Evolutionary conservation across 2,888 invertebrate species (phyloP).

Genomic region (Mimachlamys varia): DNA sequence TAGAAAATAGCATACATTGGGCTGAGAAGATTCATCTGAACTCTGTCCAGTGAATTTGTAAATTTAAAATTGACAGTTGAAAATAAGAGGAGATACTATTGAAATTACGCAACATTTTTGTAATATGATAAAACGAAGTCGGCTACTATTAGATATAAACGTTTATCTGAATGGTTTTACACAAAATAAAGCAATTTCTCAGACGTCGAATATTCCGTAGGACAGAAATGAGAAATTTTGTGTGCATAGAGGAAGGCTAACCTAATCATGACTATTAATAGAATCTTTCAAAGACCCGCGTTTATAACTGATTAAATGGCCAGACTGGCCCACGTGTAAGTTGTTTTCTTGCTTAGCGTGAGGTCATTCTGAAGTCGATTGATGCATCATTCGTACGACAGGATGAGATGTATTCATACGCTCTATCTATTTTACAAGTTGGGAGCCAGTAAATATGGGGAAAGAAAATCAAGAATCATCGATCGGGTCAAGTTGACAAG

Average conservation of each 20-base stretch:
- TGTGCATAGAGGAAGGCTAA: neutral
- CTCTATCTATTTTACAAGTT: neutral
- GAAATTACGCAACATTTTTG: no score
- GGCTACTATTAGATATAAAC: no score
- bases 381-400: neutral
- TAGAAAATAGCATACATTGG: no score
- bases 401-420: neutral
- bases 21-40: no score
- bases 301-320: neutral
- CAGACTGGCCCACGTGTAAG: neutral
- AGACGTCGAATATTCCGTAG: no score
- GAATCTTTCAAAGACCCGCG: neutral
- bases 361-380: neutral
- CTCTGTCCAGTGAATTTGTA: no score
- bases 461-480: neutral
- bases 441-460: neutral
- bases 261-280: neutral
- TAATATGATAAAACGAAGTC: no score
- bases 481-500: slow-evolving; percentile 7
- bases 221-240: no score
- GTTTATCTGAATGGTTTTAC: no score
- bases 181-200: no score
- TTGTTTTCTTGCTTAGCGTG: neutral
- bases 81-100: no score
- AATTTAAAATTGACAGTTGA: no score